Base-by-base conservation (phyloP, 2,797 vertebrate species). In the Gymnoscopelus microlampas region DNA sequence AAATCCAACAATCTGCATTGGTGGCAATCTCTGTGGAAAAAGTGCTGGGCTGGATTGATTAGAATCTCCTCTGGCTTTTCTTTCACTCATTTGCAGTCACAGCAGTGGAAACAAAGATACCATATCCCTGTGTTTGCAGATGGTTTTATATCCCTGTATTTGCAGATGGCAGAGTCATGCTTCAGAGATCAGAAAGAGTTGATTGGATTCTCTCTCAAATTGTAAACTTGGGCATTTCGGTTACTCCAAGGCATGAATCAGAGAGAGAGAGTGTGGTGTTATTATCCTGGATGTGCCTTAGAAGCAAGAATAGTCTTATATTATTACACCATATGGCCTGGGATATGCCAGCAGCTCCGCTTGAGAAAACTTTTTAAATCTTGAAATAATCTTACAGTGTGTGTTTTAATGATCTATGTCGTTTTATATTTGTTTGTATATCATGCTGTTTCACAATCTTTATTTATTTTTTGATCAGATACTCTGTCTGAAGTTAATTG, bases 41-140 rank as follows among this genome's bases (percentile, higher is more conserved):
- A 29, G 26, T 29, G 26, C 26, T 29, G 2, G 0, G 26, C 61
- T 64, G 55, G 13, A 57, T 13, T 57, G 23, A 57, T 19, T 44
- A 39, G 3, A 7, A 58, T 63, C 12, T 13, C 0, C 11, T 58
- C 63, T n/a, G 51, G 55, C 53, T 47, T 19, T 19, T 50, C 71
- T 78, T 35, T 3, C 10, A 49, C 56, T 77, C 35, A 77, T 82
- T 70, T 77, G 73, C 68, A 66, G 53, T 73, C 66, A 32, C 39
- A 67, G 70, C 70, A 69, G 56, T 29, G 26, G 2, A 29, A 56
- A 53, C 69, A 48, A 6, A 62, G 19, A 66, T 50, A 65, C 57
- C 1, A 19, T 60, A 8, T 39, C 13, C 12, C 9, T 8, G 29
- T n/a, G n/a, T 35, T 29, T 59, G 57, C 57, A 60, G 63, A 29